Evolutionary conservation across 2,888 invertebrate genomes (phyloP).

Genomic region (Cactoblastis cactorum): DNA sequence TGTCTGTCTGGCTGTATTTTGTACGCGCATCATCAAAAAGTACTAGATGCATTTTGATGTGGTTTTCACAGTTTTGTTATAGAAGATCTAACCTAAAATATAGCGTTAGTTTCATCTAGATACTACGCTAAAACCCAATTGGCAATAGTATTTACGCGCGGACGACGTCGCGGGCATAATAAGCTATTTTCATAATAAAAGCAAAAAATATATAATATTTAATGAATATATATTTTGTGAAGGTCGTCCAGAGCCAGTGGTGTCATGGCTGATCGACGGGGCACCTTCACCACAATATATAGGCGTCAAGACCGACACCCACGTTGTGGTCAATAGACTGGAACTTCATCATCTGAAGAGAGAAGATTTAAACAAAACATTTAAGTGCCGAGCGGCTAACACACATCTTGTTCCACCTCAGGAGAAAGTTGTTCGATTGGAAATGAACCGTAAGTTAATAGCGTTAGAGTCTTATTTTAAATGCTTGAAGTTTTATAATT

Average conservation of each 20-base stretch:
- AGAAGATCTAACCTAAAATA: too few species aligned
- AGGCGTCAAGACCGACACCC: constrained; percentile 83
- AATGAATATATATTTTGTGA: neutral
- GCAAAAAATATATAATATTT: too few species aligned
- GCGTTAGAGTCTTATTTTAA: neutral
- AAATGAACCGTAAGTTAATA: constrained; percentile 85
- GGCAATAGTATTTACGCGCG: too few species aligned
- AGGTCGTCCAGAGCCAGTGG: constrained; percentile 90
- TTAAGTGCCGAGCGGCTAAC: constrained; percentile 92
- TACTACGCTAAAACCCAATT: too few species aligned
- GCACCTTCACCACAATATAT: constrained; percentile 84
- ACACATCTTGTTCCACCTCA: constrained; percentile 91
- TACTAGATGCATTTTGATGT: too few species aligned
- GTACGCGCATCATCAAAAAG: too few species aligned
- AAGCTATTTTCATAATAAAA: too few species aligned
- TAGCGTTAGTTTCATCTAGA: too few species aligned
- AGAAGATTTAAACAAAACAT: constrained; percentile 90
- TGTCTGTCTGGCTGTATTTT: too few species aligned
- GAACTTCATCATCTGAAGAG: constrained; percentile 86
- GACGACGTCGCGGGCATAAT: too few species aligned
- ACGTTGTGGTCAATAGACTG: constrained; percentile 88
- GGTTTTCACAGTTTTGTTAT: too few species aligned
- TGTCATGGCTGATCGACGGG: constrained; percentile 89
- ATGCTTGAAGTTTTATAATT: too few species aligned
- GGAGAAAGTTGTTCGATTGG: constrained; percentile 88